phyloP scores from a whole-genome alignment of 2,797 vertebrate species.

The Halcyon smyrnensis region DNA sequence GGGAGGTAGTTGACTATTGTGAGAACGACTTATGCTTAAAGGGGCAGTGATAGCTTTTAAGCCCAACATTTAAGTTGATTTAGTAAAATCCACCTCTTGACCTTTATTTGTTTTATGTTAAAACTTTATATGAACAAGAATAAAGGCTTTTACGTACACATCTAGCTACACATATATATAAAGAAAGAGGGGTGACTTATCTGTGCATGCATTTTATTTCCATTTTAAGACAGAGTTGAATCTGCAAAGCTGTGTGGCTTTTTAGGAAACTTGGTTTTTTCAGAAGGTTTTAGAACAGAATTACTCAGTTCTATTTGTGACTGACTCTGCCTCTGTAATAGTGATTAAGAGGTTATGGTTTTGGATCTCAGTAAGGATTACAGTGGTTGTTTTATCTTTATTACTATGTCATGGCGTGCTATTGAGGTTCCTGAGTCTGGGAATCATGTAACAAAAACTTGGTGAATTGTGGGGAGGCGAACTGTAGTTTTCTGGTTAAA shows the following conservation, averaged over 20 bases:
- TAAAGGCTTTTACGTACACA: not conserved
- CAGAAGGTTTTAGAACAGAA: not conserved
- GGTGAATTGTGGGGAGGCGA: accelerated
- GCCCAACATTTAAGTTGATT: not conserved
- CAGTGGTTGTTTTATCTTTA: not conserved
- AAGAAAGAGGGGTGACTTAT: not conserved
- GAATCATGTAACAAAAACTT: not conserved
- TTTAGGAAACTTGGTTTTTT: not conserved
- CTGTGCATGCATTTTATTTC: not conserved
- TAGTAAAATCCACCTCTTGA: not conserved
- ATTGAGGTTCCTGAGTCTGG: not conserved
- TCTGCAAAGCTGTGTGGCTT: not conserved
- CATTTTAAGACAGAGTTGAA: not conserved
- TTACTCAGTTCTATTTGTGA: not conserved
- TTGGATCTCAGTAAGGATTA: not conserved
- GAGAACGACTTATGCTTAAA: not conserved
- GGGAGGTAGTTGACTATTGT: slow-evolving; percentile 16
- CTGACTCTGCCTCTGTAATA: not conserved
- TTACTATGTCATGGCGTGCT: not conserved
- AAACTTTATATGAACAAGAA: not conserved
- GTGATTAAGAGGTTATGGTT: not conserved
- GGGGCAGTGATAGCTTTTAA: not conserved
- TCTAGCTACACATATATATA: not conserved
- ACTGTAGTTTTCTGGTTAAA: not conserved
- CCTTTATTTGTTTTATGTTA: not conserved